These are phyloP conservation scores for Brachypodius melanocephalos DNA, from an alignment of 2,113 vertebrate species.

Conservation along the genomic window DNA sequence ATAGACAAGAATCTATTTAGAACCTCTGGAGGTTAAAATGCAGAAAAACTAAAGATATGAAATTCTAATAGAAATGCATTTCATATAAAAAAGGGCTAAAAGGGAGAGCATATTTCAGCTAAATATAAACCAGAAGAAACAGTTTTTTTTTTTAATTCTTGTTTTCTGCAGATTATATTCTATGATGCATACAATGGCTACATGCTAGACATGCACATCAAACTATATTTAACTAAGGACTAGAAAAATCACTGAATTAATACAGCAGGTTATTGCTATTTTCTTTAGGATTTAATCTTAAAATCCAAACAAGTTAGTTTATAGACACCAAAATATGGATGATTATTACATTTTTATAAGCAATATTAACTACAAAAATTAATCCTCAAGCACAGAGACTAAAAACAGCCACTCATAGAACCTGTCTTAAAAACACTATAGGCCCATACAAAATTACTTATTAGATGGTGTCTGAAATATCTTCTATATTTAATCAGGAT, in stretches of 20 bases:
- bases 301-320: neutral
- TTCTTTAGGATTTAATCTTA: neutral
- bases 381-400: neutral
- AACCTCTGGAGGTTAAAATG: neutral
- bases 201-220: neutral
- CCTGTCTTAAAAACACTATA: neutral
- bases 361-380: neutral
- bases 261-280: neutral
- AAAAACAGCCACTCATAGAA: neutral
- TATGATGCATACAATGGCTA: neutral
- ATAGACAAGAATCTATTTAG: constrained; percentile 4
- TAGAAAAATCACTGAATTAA: neutral
- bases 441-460: neutral
- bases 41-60: neutral
- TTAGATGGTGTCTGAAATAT: neutral
- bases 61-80: neutral
- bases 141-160: neutral
- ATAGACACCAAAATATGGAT: neutral
- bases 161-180: neutral
- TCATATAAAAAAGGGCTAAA: neutral
- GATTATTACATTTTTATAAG: neutral
- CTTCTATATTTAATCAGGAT: neutral
- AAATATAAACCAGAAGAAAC: neutral
- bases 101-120: neutral
- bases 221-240: neutral